phyloP scores from a whole-genome alignment of 1,140 invertebrate genomes.

The Papilio polytes region DNA sequence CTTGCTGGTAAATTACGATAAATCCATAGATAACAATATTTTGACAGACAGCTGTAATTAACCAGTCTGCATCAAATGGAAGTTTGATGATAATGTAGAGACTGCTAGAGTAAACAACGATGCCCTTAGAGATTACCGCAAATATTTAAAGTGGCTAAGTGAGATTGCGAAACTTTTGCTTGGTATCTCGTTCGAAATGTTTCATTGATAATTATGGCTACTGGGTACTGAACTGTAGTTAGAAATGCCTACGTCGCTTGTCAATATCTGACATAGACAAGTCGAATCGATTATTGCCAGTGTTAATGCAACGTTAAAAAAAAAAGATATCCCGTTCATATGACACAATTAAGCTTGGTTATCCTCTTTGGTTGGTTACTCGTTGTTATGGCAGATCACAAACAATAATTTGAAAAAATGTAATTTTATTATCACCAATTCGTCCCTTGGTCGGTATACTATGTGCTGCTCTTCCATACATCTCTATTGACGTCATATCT shows the following conservation, averaged over 20 bases:
- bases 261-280: slow-evolving; percentile 30
- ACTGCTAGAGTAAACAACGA: slow-evolving; percentile 64
- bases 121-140: slow-evolving; percentile 67
- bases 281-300: neutral
- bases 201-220: slow-evolving; percentile 33
- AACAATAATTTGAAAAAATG: too few species aligned
- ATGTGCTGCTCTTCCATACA: too few species aligned
- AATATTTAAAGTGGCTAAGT: slow-evolving; percentile 61
- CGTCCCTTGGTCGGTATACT: too few species aligned
- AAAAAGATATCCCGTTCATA: neutral
- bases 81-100: slow-evolving; percentile 58
- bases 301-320: neutral
- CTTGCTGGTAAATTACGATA: slow-evolving; percentile 55
- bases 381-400: too few species aligned
- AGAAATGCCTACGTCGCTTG: slow-evolving; percentile 6
- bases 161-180: slow-evolving; percentile 53
- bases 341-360: too few species aligned
- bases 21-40: slow-evolving; percentile 64
- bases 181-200: slow-evolving; percentile 13
- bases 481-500: too few species aligned
- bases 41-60: slow-evolving; percentile 78
- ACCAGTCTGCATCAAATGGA: slow-evolving; percentile 60
- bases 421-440: too few species aligned
- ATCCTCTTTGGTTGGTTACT: too few species aligned
- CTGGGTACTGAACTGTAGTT: neutral